These are phyloP conservation scores for Leguminivora glycinivorella DNA, from an alignment of 1,140 invertebrate genomes.

Conservation along the genomic window DNA sequence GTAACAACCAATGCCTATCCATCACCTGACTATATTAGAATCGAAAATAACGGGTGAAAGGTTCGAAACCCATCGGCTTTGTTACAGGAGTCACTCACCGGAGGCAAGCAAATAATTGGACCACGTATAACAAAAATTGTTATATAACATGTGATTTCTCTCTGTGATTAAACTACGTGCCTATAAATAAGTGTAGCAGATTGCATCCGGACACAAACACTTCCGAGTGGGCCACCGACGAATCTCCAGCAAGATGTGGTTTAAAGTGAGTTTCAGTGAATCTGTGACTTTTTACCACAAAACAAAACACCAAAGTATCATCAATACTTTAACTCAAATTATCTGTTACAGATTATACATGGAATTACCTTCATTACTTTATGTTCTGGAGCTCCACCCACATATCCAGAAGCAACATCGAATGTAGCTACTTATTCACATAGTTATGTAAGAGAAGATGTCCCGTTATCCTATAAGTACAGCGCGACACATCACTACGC, in stretches of 20 bases:
- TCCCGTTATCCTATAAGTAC: constrained; percentile 28
- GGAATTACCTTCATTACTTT: neutral
- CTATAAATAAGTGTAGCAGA: constrained; percentile 25
- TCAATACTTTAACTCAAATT: neutral
- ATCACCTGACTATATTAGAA: neutral
- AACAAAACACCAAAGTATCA: neutral
- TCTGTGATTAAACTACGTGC: constrained; percentile 19
- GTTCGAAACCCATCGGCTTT: constrained; percentile 27
- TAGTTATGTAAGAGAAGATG: constrained; percentile 3
- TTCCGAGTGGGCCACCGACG: constrained; percentile 13
- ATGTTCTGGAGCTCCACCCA: constrained; percentile 4
- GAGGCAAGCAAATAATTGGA: constrained; percentile 20
- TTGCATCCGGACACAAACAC: constrained; percentile 30
- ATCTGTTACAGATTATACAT: neutral
- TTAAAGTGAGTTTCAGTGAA: constrained; percentile 20
- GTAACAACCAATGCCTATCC: neutral
- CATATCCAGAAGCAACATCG: neutral
- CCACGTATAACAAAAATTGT: constrained; percentile 11
- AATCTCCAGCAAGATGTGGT: constrained; percentile 16
- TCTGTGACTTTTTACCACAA: neutral
- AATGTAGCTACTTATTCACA: constrained; percentile 13
- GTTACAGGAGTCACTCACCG: constrained; percentile 14
- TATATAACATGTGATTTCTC: constrained; percentile 30
- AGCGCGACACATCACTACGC: constrained; percentile 16
- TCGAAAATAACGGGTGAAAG: constrained; percentile 34